A percentile compares a stretch with the other conserved stretches of the same genome.
Conservation (phyloP, 1,140 invertebrate genomes). For the Drosophila busckii region DNA sequence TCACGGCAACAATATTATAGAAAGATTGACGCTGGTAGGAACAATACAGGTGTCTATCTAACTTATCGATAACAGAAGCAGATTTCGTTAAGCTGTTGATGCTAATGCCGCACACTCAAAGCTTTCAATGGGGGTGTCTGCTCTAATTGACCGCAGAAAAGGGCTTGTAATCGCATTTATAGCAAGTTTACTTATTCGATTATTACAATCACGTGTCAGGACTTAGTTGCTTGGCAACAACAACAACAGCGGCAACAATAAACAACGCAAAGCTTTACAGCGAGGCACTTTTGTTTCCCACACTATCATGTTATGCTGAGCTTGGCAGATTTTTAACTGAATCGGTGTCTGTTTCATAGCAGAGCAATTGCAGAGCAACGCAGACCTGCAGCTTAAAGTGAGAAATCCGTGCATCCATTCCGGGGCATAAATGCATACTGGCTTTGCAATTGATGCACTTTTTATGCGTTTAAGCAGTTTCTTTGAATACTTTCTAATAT, state of each 20-base stretch:
- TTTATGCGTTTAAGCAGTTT: too few species aligned
- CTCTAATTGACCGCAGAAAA: conserved; percentile 64
- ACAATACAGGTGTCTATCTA: too few species aligned
- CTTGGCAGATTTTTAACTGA: conserved; percentile 50
- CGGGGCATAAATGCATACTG: too few species aligned
- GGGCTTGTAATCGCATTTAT: conserved; percentile 53
- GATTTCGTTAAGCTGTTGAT: background rate
- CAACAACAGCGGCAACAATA: conserved; percentile 1
- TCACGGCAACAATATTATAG: too few species aligned
- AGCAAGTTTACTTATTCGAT: conserved; percentile 48
- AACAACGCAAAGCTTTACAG: conserved; percentile 21
- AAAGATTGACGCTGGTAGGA: too few species aligned
- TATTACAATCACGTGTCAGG: conserved; percentile 69
- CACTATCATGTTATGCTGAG: conserved; percentile 63
- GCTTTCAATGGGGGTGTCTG: conserved; percentile 12
- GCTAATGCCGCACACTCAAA: conserved; percentile 17
- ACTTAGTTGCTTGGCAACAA: conserved; percentile 50
- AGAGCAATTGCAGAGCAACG: conserved; percentile 45
- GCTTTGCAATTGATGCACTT: too few species aligned
- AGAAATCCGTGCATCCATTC: conserved; percentile 23
- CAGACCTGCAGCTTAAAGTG: conserved; percentile 22
- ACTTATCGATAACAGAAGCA: too few species aligned
- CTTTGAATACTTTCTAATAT: too few species aligned
- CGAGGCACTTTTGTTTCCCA: conserved; percentile 58
- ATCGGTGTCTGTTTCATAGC: conserved; percentile 53